Conservation (phyloP, 2,888 invertebrate species). For the Unio delphinus region DNA sequence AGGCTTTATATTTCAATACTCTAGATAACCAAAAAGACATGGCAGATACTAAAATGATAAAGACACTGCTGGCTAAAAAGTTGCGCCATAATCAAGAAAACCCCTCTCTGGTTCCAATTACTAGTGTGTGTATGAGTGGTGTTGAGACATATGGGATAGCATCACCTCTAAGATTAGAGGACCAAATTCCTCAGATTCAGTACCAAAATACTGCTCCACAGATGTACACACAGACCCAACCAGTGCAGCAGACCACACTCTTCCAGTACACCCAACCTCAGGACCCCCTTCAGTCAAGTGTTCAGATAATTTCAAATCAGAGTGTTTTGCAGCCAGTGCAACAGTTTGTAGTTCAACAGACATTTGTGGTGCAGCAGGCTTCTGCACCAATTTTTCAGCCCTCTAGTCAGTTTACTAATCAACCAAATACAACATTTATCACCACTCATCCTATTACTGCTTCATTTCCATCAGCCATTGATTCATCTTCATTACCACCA, state of each 20-base stretch:
- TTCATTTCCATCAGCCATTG: slow-evolving; percentile 9
- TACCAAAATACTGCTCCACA: too few species aligned
- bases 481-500: slow-evolving; percentile 1
- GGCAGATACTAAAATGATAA: slow-evolving; percentile 83
- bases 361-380: slow-evolving; percentile 29
- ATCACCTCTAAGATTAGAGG: too few species aligned
- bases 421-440: slow-evolving; percentile 17
- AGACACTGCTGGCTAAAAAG: slow-evolving; percentile 94
- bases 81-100: slow-evolving; percentile 31
- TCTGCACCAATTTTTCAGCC: slow-evolving; percentile 15
- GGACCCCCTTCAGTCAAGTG: slow-evolving; percentile 11
- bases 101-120: too few species aligned
- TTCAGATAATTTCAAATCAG: slow-evolving; percentile 11
- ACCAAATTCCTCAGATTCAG: too few species aligned
- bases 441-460: slow-evolving; percentile 17
- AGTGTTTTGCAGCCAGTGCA: slow-evolving; percentile 16
- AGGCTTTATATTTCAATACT: slow-evolving; percentile 26
- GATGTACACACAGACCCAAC: slow-evolving; percentile 7
- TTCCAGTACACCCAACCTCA: slow-evolving; percentile 28
- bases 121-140: too few species aligned
- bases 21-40: slow-evolving; percentile 28
- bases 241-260: slow-evolving; percentile 26
- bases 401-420: slow-evolving; percentile 5
- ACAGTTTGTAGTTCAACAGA: slow-evolving; percentile 19
- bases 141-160: too few species aligned